Conservation (phyloP, 2,113 vertebrate species). For the Rhizomys pruinosus region DNA sequence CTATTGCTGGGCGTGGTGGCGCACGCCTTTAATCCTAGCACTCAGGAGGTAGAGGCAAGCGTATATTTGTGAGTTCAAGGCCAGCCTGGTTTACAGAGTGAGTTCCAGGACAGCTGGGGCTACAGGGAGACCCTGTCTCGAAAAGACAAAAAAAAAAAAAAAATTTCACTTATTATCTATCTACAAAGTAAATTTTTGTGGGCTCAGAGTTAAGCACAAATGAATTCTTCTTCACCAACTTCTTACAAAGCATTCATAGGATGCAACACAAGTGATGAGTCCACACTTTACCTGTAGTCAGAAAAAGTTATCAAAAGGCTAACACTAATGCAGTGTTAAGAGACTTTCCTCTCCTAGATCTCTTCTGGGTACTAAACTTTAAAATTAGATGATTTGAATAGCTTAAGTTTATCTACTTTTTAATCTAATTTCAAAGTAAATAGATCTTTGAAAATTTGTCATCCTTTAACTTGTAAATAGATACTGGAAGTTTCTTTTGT, state of each 20-base stretch:
- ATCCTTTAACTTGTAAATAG: conserved; percentile 14
- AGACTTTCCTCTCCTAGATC: background rate
- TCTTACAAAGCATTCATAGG: background rate
- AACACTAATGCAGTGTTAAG: background rate
- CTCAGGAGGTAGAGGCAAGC: no score
- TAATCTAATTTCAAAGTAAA: conserved; percentile 8
- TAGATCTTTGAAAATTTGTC: background rate
- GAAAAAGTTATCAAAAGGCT: conserved; percentile 27
- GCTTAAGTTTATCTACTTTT: background rate
- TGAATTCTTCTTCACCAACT: background rate
- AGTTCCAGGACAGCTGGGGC: no score
- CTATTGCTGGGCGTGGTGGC: no score
- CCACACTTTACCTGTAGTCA: background rate
- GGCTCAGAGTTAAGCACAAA: background rate
- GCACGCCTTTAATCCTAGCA: no score
- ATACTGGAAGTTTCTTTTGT: background rate
- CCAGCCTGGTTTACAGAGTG: no score
- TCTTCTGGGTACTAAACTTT: background rate
- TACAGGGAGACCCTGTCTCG: no score
- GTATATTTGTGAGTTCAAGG: no score
- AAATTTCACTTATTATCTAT: background rate
- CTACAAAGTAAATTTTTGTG: conserved; percentile 2
- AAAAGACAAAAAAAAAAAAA: no score
- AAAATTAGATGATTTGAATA: background rate
- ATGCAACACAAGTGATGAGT: background rate